phyloP scores from a whole-genome alignment of 1,140 invertebrate genomes.

The Geopemphigus sp. region DNA sequence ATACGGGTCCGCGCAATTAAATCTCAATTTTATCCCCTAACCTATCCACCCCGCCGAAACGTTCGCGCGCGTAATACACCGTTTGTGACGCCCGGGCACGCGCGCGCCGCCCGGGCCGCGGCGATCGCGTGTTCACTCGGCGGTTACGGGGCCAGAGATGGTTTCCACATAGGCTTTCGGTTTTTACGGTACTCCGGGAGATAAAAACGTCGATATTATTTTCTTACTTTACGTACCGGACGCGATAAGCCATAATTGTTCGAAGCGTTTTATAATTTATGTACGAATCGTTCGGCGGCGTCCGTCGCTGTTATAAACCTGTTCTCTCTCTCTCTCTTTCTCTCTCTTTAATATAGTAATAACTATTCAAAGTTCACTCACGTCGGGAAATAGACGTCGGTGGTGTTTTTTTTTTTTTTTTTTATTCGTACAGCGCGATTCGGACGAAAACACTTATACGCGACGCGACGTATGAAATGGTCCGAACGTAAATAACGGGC shows the following conservation, averaged over 20 bases:
- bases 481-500: not conserved
- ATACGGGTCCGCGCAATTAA: no score
- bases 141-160: no score
- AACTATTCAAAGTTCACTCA: conserved; percentile 24
- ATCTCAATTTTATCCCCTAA: no score
- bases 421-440: conserved; percentile 1
- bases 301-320: conserved; percentile 22
- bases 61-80: no score
- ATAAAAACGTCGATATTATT: not conserved
- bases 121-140: no score
- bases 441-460: not conserved
- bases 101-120: no score
- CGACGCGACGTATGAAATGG: not conserved
- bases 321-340: not conserved
- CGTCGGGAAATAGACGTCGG: no score
- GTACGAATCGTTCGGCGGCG: conserved; percentile 3
- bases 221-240: conserved; percentile 18
- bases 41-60: no score
- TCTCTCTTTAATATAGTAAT: not conserved
- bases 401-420: no score
- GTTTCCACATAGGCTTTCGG: no score
- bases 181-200: no score
- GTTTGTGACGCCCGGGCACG: no score
- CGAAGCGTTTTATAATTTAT: conserved; percentile 31
- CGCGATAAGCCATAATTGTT: not conserved